Evolutionary conservation across 2,113 vertebrate genomes (phyloP).

Genomic region (Antennarius striatus): DNA sequence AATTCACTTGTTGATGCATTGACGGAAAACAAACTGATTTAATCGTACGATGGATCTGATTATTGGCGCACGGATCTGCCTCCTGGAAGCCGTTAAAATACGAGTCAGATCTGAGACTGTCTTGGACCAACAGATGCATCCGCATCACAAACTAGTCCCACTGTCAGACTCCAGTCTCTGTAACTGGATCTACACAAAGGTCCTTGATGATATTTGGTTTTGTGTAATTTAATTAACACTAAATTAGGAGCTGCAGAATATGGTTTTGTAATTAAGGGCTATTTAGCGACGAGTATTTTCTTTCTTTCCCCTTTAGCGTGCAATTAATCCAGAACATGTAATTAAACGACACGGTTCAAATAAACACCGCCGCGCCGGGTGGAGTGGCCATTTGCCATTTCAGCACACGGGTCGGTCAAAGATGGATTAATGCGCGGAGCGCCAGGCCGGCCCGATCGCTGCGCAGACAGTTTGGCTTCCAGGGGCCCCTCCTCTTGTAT

Average conservation of each 20-base stretch:
- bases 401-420: slow-evolving; percentile 25
- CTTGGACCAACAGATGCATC: too few relatives aligned
- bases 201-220: too few relatives aligned
- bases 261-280: slow-evolving; percentile 42
- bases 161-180: too few relatives aligned
- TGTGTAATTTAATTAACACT: slow-evolving; percentile 26
- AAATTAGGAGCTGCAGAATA: slow-evolving; percentile 36
- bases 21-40: too few relatives aligned
- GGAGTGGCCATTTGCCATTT: slow-evolving; percentile 18
- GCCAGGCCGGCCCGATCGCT: slow-evolving; percentile 20
- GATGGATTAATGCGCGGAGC: slow-evolving; percentile 34
- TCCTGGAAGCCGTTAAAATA: too few relatives aligned
- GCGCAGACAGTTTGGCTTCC: slow-evolving; percentile 13
- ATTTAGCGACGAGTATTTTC: slow-evolving; percentile 13
- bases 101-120: too few relatives aligned
- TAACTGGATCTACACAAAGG: too few relatives aligned
- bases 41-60: too few relatives aligned
- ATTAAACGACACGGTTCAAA: slow-evolving; percentile 20
- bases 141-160: too few relatives aligned
- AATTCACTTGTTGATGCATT: too few relatives aligned
- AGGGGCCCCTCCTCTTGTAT: slow-evolving; percentile 48
- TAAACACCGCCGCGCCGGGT: slow-evolving; percentile 7
- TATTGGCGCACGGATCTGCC: too few relatives aligned
- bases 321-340: slow-evolving; percentile 37
- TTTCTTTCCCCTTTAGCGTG: slow-evolving; percentile 17